These are phyloP conservation scores for Eumerus sabulonum DNA, from an alignment of 2,888 invertebrate species.

Conservation along the genomic window DNA sequence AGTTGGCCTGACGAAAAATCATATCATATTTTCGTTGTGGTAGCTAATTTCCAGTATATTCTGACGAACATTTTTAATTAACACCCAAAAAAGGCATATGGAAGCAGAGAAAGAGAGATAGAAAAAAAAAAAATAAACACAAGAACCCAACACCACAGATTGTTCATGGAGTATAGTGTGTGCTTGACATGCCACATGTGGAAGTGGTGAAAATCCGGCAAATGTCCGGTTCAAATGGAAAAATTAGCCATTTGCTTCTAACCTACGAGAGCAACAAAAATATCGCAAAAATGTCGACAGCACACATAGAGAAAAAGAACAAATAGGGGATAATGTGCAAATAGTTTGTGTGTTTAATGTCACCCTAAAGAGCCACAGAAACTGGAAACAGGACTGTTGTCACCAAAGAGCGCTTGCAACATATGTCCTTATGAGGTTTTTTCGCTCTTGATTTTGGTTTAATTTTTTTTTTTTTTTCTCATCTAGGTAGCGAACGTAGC, in stretches of 20 bases:
- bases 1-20: constrained; percentile 52
- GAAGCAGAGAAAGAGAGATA: constrained; percentile 25
- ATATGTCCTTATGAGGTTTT: constrained; percentile 21
- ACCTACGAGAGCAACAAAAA: background rate
- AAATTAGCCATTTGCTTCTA: constrained; percentile 49
- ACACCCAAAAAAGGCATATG: constrained; percentile 60
- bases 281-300: too few species aligned
- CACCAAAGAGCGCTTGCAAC: constrained; percentile 51
- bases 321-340: constrained; percentile 60
- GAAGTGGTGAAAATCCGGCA: constrained; percentile 55
- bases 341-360: constrained; percentile 65
- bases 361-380: constrained; percentile 67
- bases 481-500: too few species aligned
- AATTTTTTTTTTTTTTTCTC: too few species aligned
- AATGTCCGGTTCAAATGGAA: constrained; percentile 57
- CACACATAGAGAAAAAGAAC: constrained; percentile 2
- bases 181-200: constrained; percentile 66
- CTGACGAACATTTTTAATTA: constrained; percentile 66
- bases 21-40: constrained; percentile 67
- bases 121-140: constrained; percentile 17
- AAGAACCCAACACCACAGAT: constrained; percentile 3
- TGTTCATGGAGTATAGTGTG: constrained; percentile 39
- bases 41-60: constrained; percentile 58
- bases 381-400: constrained; percentile 52
- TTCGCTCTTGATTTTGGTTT: too few species aligned